Evolutionary conservation across 2,797 vertebrate species (phyloP).

Genomic region (Pseudochaenichthys georgianus): DNA sequence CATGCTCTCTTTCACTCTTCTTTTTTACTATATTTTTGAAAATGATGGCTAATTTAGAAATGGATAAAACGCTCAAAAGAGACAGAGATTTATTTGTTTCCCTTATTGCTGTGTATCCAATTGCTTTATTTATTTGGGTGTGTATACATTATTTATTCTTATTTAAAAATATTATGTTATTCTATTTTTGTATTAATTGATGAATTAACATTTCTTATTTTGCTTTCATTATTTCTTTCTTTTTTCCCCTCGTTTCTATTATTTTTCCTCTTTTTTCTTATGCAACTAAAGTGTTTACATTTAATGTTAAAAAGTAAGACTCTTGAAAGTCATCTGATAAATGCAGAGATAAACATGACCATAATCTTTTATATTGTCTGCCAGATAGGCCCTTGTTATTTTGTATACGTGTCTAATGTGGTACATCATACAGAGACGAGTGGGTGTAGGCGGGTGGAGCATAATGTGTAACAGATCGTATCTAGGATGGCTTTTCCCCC

Average conservation of each 20-base stretch:
- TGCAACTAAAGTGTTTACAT: too few species aligned
- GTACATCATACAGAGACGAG: slow-evolving; percentile 25
- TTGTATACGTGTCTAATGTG: slow-evolving; percentile 39
- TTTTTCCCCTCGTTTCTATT: too few species aligned
- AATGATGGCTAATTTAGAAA: slow-evolving; percentile 28
- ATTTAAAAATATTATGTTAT: too few species aligned
- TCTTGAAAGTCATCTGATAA: slow-evolving; percentile 41
- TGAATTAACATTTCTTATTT: too few species aligned
- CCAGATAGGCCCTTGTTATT: slow-evolving; percentile 22
- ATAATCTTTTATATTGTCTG: slow-evolving; percentile 42
- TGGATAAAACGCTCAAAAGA: slow-evolving; percentile 4
- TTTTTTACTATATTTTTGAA: slow-evolving; percentile 16
- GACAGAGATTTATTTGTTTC: too few species aligned
- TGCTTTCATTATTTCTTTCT: too few species aligned
- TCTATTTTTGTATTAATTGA: too few species aligned
- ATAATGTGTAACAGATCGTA: slow-evolving; percentile 21
- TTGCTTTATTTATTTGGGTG: too few species aligned
- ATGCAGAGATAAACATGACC: slow-evolving; percentile 34
- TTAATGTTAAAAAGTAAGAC: not conserved
- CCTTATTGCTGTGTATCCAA: too few species aligned
- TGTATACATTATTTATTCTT: too few species aligned
- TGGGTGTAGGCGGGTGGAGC: slow-evolving; percentile 27
- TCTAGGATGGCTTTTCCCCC: slow-evolving; percentile 52
- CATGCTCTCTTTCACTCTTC: not conserved
- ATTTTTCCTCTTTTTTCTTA: too few species aligned